Conservation (phyloP, 2,113 vertebrate genomes). For the Ammospiza caudacuta region DNA sequence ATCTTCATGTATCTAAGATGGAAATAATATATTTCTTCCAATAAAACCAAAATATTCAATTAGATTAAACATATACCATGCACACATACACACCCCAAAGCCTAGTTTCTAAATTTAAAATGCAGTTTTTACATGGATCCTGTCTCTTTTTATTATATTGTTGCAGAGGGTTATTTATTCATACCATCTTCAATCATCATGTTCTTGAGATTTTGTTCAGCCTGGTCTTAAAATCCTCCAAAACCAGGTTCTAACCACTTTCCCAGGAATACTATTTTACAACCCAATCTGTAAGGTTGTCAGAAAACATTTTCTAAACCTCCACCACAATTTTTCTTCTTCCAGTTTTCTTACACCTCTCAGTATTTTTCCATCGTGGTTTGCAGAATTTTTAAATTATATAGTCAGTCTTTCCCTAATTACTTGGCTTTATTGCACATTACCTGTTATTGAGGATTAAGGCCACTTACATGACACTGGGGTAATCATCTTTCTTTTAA, state of each 20-base stretch:
- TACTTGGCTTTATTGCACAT: background rate
- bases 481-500: background rate
- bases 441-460: background rate
- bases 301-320: background rate
- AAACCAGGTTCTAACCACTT: background rate
- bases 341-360: background rate
- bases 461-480: background rate
- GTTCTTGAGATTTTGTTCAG: background rate
- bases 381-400: background rate
- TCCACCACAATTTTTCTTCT: background rate
- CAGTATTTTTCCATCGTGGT: background rate
- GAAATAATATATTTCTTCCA: background rate
- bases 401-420: background rate
- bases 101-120: background rate
- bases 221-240: background rate
- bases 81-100: background rate
- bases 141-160: background rate
- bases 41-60: background rate
- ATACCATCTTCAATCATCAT: background rate
- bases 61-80: background rate
- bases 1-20: background rate
- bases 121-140: background rate
- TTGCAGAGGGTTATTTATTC: background rate
- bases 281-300: background rate
- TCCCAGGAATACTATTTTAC: background rate